Evolutionary conservation across 2,797 vertebrate species (phyloP).

Genomic region (Diplodus sargus): DNA sequence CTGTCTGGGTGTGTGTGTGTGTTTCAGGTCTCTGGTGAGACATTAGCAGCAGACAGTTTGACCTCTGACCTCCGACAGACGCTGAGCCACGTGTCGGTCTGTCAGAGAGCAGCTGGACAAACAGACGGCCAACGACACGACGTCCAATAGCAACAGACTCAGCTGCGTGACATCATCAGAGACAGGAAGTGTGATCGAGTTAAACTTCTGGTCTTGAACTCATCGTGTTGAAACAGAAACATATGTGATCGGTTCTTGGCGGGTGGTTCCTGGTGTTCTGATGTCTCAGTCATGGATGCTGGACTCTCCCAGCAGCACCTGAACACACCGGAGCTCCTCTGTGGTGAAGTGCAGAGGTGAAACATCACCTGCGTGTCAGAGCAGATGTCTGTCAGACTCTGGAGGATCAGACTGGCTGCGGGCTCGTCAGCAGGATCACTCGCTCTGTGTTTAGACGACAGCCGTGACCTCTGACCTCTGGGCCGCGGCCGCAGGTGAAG

Average conservation of each 20-base stretch:
- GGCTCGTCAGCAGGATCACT: not conserved
- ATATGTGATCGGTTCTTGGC: not conserved
- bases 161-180: no score
- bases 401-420: not conserved
- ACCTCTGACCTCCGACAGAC: slow-evolving; percentile 52
- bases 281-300: no score
- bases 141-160: no score
- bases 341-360: not conserved
- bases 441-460: slow-evolving; percentile 10
- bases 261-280: no score
- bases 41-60: slow-evolving; percentile 37
- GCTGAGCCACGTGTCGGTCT: slow-evolving; percentile 50
- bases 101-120: slow-evolving; percentile 17
- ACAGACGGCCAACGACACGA: not conserved
- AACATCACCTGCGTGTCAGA: not conserved
- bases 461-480: slow-evolving; percentile 46
- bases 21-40: slow-evolving; percentile 35
- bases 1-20: slow-evolving; percentile 2
- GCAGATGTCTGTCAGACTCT: not conserved
- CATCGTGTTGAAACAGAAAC: not conserved
- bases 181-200: no score
- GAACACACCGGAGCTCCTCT: no score
- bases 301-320: not conserved
- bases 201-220: not conserved
- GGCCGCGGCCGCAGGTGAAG: slow-evolving; percentile 4